Base-by-base conservation (phyloP, 2,797 vertebrate species). In the Bradypus variegatus region DNA sequence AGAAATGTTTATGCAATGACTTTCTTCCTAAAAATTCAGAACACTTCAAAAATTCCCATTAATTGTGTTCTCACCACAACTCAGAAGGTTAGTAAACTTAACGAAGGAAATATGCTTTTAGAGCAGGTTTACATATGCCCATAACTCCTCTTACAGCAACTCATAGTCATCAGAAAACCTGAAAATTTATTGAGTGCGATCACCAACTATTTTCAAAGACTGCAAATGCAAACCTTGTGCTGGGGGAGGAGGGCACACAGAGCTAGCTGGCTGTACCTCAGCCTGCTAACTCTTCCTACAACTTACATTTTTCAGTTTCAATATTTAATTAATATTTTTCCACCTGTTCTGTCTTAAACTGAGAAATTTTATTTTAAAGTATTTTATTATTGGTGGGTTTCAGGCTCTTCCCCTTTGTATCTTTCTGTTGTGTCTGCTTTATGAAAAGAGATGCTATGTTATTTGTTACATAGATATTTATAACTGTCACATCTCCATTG, bases 1-100 rank as follows among this genome's bases (percentile, higher is more conserved):
- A 94, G 89, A 95, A 94, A 92, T 95, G 82, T 67, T 93, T 94
- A 45, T 27, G 41, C 89, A 94, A 90, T 95, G 93, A 95, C 87
- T 93, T 88, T 95, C 92, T 93, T 96, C 91, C 78, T 87, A 95
- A 95, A 95, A 91, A 93, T 95, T 93, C 38, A 70, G 84, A 91
- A 48, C 83, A 95, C 77, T 94, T 93, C 21, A 95, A 85, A 96
- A 93, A 94, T 94, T 77, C 69, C 87, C 89, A 86, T 92, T 91
- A 80, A 89, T 95, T 95, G 70, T 94, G 21, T 94, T 95, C 87
- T 79, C 60, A 62, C 58, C 41, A 58, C 33, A 69, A 14, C 38
- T 87, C 82, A 77, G 55, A 58, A 73, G 41, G 21, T 77, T 80
- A 70, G 70, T 76, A 55, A 55, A 45, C 8, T 79, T 65, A 79